phyloP scores from a whole-genome alignment of 2,113 vertebrate species.

The Dolichallabes microphthalmus region DNA sequence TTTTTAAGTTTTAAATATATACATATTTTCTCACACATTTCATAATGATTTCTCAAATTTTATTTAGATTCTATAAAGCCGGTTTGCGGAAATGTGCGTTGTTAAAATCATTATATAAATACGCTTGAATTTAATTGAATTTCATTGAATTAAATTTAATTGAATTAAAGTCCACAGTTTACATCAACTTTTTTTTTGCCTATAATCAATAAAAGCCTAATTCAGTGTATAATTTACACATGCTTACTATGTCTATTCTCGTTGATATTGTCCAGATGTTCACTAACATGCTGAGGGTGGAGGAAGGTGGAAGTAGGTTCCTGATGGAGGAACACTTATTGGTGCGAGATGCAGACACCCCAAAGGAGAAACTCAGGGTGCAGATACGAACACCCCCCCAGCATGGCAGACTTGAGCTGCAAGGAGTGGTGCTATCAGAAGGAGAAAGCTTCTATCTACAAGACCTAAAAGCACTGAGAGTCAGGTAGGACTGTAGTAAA shows the following conservation, averaged over 20 bases:
- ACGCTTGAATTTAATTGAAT: too few species aligned
- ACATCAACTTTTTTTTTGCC: background rate
- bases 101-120: too few species aligned
- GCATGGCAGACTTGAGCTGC: constrained; percentile 61
- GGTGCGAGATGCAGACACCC: constrained; percentile 71
- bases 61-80: too few species aligned
- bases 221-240: background rate
- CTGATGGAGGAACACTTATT: constrained; percentile 70
- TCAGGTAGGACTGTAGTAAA: constrained; percentile 48
- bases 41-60: too few species aligned
- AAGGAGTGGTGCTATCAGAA: constrained; percentile 58
- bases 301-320: constrained; percentile 66
- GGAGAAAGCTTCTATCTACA: constrained; percentile 62
- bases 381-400: constrained; percentile 55
- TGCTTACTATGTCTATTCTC: background rate
- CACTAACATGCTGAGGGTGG: constrained; percentile 70
- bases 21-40: background rate
- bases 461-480: constrained; percentile 66
- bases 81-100: too few species aligned
- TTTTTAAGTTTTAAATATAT: too few species aligned
- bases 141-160: too few species aligned
- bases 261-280: constrained; percentile 66
- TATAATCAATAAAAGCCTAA: background rate
- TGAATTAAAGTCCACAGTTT: background rate
- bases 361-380: constrained; percentile 62